Base-by-base conservation (phyloP, 2,113 vertebrate genomes). In the Alligator sinensis region DNA sequence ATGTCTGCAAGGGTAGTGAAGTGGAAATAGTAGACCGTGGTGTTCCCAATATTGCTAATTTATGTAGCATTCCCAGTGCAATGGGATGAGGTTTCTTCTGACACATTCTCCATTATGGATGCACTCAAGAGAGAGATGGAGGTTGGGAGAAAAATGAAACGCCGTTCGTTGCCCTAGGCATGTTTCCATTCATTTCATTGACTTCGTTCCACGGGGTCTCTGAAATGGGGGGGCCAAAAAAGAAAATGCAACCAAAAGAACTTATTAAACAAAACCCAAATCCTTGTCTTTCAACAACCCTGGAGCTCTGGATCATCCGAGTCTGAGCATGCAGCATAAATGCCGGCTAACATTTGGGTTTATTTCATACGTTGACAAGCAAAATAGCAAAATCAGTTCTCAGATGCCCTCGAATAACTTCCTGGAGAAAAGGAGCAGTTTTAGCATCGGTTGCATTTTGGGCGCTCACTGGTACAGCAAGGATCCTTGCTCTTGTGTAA, bases 1-100 rank as follows among this genome's bases (percentile, higher is more conserved):
- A 22, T 25, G 1, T 10, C 1, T 64, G 80, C 61, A 25, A 25
- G 61, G 63, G 1, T 38, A 25, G 19, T 0, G 4, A 15, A 59
- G n/a, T 84, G 80, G 58, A 54, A 74, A 60, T 55, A 76, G 66
- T 28, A 12, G 3, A 10, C 11, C 19, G 4, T 1, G 38, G 8
- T 4, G 21, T 5, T 28, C 87, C 27, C 11, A 55, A 47, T 38
- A 2, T 6, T 61, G 19, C 6, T 70, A 22, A 24, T 63, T 84
- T n/a, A 17, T 70, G 84, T 70, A 76, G 22, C 15, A 4, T 38
- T 54, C 72, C 3, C n/a, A 63, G 5, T 18, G 34, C 3, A 27
- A 25, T 7, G 77, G 74, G 14, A 0, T 84, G 82, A 77, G n/a
- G 70, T 11, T 66, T 66, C 60, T 77, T 4, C 28, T 59, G n/a